These are phyloP conservation scores for Rhegmatorhina hoffmannsi DNA, from an alignment of 2,113 vertebrate genomes.

Conservation along the genomic window DNA sequence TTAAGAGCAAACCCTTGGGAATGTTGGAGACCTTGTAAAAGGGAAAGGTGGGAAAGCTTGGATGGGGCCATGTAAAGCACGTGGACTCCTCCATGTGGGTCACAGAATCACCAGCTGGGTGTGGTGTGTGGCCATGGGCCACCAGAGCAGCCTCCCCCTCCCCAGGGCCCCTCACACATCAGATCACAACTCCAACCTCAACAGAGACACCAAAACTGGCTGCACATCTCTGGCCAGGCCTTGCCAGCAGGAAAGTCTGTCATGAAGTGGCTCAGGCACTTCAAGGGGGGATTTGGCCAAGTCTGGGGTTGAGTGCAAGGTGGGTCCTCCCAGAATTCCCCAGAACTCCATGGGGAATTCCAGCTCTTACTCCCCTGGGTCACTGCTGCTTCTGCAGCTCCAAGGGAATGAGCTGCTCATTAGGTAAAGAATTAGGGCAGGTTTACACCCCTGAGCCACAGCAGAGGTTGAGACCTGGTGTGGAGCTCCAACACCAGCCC, in stretches of 20 bases:
- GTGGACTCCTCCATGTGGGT: background rate
- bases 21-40: background rate
- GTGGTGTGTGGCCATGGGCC: background rate
- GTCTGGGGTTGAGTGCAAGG: background rate
- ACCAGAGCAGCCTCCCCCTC: background rate
- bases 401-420: background rate
- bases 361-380: background rate
- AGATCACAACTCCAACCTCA: background rate
- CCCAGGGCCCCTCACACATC: background rate
- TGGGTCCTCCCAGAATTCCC: background rate
- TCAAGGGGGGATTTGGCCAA: background rate
- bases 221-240: accelerated
- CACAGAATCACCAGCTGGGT: background rate
- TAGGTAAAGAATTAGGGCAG: background rate
- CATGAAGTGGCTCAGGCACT: background rate
- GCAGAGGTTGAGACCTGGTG: background rate
- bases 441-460: background rate
- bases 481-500: background rate
- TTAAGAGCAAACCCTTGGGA: background rate
- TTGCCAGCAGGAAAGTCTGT: background rate
- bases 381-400: background rate
- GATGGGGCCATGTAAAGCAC: background rate
- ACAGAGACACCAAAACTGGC: background rate
- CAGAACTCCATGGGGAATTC: accelerated
- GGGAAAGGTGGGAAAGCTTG: background rate